Evolutionary conservation across 2,888 invertebrate species (phyloP).

Genomic region (Caenorhabditis sp.): DNA sequence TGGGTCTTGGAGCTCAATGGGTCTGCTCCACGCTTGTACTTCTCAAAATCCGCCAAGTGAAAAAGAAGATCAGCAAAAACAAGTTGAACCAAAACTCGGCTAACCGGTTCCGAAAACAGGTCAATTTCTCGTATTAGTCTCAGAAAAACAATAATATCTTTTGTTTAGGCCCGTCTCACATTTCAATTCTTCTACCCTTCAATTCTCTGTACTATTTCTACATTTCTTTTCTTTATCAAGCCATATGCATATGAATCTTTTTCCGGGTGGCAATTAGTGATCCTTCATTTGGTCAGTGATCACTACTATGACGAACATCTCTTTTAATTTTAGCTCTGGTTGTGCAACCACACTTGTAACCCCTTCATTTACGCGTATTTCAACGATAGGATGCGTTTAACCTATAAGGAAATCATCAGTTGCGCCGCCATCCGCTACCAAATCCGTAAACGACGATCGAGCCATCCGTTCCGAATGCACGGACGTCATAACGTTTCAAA

Average conservation of each 20-base stretch:
- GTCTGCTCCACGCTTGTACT: conserved; percentile 73
- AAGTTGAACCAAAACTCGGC: conserved; percentile 77
- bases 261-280: conserved; percentile 66
- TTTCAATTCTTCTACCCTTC: conserved; percentile 78
- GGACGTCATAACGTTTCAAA: conserved; percentile 67
- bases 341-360: conserved; percentile 75
- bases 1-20: conserved; percentile 70
- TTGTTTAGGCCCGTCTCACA: conserved; percentile 74
- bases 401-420: conserved; percentile 73
- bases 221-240: conserved; percentile 72
- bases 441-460: conserved; percentile 65
- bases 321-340: conserved; percentile 67
- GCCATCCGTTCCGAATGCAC: conserved; percentile 62
- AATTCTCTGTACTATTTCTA: conserved; percentile 74
- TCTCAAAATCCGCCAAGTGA: conserved; percentile 74
- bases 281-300: conserved; percentile 70
- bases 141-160: conserved; percentile 1
- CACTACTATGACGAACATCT: background rate
- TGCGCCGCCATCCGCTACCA: conserved; percentile 70
- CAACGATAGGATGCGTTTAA: conserved; percentile 76
- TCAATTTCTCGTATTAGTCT: conserved; percentile 13
- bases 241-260: conserved; percentile 66
- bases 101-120: conserved; percentile 77
- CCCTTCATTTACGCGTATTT: conserved; percentile 78
- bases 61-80: conserved; percentile 75